Base-by-base conservation (phyloP, 1,140 invertebrate genomes). In the Leptinotarsa undecemlineata region DNA sequence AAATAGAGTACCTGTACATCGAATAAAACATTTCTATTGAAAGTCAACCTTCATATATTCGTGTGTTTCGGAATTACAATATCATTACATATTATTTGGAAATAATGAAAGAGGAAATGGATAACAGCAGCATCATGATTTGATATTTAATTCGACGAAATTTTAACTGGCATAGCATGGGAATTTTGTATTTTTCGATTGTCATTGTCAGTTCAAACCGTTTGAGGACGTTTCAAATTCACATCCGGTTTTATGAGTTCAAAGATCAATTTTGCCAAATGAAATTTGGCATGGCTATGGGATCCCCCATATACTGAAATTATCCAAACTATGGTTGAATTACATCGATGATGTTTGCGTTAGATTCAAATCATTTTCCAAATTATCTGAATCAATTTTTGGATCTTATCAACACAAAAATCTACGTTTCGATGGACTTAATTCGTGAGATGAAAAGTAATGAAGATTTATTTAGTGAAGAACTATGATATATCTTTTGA, bases 41-140 rank as follows among this genome's bases (percentile, higher is more conserved):
- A 57, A 42, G 4, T 57, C 14, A 15, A 57, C 51, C 51, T 57
- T 57, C 17, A 14, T 19, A 19, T 57, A 19, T 57, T 57, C 15
- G 51, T 57, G 51, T 15, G 51, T n/a, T 57, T 19, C 51, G 15
- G 51, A 57, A 57, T 57, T 57, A 57, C 51, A 57, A n/a, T 57
- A 57, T 19, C 51, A 57, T 57, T 57, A 57, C 51, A 57, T 57
- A 57, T 57, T 57, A 57, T 57, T 57, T 57, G 1, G 51, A 57
- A 57, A 57, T 57, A 57, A 57, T 57, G 51, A 57, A 57, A 19
- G 51, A 57, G 51, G 51, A 57, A 57, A 57, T 57, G 14, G 8
- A 42, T 15, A 17, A 57, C n/a, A 57, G n/a, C 51, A 57, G 51
- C 51, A 57, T 57, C 17, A 57, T 57, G 51, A 57, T 57, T 57